Conservation (phyloP, 2,888 invertebrate species). For the Coecobrya sp. region DNA sequence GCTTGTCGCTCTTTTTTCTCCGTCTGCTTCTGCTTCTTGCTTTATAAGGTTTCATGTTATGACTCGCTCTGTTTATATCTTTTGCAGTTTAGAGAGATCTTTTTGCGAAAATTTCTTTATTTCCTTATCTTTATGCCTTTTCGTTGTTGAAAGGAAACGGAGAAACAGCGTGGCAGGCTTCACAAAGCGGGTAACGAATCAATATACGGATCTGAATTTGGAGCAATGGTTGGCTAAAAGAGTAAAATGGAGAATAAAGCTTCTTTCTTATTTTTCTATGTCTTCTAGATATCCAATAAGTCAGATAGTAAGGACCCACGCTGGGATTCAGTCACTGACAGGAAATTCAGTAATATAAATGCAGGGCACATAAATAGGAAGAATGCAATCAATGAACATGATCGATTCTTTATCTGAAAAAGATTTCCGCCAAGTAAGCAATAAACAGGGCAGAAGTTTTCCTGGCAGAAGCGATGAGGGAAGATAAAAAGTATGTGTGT, state of each 20-base stretch:
- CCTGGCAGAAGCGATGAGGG: neutral
- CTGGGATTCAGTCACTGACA: constrained; percentile 29
- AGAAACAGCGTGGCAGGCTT: neutral
- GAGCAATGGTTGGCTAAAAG: neutral
- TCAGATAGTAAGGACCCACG: neutral
- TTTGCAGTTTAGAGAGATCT: neutral
- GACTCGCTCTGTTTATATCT: constrained; percentile 40
- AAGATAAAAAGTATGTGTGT: neutral
- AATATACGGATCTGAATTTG: constrained; percentile 32
- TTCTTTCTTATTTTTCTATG: neutral
- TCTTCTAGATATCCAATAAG: constrained; percentile 9
- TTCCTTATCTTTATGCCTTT: constrained; percentile 31
- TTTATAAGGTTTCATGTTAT: neutral
- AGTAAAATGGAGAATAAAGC: constrained; percentile 7
- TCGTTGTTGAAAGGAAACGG: neutral
- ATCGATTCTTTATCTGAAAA: constrained; percentile 61
- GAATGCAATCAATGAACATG: constrained; percentile 61
- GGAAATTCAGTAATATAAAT: constrained; percentile 64
- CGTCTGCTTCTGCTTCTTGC: neutral
- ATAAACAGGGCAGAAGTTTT: constrained; percentile 5
- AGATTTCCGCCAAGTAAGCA: constrained; percentile 50
- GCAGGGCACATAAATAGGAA: constrained; percentile 48
- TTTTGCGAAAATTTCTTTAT: constrained; percentile 52
- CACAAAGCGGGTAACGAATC: constrained; percentile 9
- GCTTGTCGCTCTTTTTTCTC: neutral